These are phyloP conservation scores for Corythornis madagascariensis DNA, from an alignment of 2,113 vertebrate genomes.

Conservation along the genomic window DNA sequence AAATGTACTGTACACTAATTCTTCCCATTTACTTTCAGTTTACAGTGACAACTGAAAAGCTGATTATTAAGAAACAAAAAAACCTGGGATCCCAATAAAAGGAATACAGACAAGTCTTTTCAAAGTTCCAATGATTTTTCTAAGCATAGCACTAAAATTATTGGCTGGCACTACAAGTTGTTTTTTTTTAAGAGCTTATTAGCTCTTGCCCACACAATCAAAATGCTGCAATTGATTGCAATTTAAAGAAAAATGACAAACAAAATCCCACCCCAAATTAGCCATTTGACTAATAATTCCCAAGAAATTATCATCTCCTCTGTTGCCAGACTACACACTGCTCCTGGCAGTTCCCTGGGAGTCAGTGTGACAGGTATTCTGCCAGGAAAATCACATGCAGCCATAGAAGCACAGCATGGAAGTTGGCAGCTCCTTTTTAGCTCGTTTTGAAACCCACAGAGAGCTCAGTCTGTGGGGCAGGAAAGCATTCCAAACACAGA, in stretches of 20 bases:
- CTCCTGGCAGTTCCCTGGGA: not conserved
- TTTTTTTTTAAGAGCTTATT: not conserved
- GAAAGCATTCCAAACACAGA: not conserved
- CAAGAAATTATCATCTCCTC: not conserved
- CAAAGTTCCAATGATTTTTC: not conserved
- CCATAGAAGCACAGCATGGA: not conserved
- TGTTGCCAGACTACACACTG: not conserved
- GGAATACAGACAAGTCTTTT: not conserved
- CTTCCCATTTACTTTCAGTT: not conserved
- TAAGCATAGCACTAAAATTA: not conserved
- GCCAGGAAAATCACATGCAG: not conserved
- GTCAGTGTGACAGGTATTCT: not conserved
- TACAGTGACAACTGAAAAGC: not conserved
- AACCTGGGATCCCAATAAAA: not conserved
- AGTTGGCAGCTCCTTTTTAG: not conserved
- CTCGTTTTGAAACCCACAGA: not conserved
- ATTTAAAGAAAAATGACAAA: not conserved
- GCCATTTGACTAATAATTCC: not conserved
- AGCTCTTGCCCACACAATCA: not conserved
- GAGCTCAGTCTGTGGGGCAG: not conserved
- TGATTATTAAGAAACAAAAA: not conserved
- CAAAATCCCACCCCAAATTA: not conserved
- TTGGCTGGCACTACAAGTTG: not conserved
- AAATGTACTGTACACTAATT: not conserved
- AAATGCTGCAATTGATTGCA: not conserved